Evolutionary conservation across 2,797 vertebrate genomes (phyloP), one percentile per base, ranked within the genome.

Genomic region (Macropus fuliginosus): DNA sequence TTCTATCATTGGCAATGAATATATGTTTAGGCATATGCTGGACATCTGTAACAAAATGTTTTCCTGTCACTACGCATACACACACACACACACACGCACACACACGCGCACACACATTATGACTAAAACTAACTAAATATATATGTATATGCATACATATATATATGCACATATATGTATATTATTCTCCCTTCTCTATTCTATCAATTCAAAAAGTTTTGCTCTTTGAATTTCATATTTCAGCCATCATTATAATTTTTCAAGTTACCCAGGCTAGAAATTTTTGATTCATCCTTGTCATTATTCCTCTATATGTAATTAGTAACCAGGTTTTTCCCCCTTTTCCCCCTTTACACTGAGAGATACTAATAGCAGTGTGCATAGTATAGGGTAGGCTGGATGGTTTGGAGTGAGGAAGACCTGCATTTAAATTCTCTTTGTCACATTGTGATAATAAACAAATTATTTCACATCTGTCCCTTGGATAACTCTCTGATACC

Each of bases 151-250:
- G 29, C 9, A 57, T 57, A 57, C 0, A 34, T 62, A 62, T 46
- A 46, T 46, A 46, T 46, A 46, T 46, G 2, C 54, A 55, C 12
- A 55, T 55, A 57, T 57, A 57, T 28, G 27, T 57, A 28, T 57
- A 28, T 57, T 6, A 34, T 62, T 62, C 59, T 62, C 31, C 8
- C 31, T 14, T 62, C 59, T 18, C 56, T 57, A 9, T 57, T 62
- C 31, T 13, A 50, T 56, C 27, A 52, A 55, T 55, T 81, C 50
- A 34, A 59, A 50, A 4, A 54, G 3, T 4, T 66, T 34, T 34
- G 46, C 0, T 29, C 12, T 9, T 6, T 5, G 1, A 62, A 1
- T 3, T 31, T 21, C n/a, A 0, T 24, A 24, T 52, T 16, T 54
- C 14, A 1, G 34, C 54, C 55, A 12, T 24, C 57, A 3, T 8